phyloP scores from a whole-genome alignment of 1,140 invertebrate species.

The Popillia japonica region DNA sequence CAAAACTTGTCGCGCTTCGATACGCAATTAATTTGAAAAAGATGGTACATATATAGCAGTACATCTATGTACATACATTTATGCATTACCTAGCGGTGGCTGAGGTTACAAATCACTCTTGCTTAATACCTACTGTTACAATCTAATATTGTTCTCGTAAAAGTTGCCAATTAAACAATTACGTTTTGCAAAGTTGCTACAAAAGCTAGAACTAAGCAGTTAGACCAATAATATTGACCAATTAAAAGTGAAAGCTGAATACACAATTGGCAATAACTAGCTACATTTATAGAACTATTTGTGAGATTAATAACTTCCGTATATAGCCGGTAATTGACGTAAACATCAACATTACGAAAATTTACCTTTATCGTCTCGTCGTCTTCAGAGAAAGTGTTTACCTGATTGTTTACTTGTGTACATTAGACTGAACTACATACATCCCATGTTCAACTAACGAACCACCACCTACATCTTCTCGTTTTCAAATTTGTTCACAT shows the following conservation, averaged over 20 bases:
- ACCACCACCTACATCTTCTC: too few relatives aligned
- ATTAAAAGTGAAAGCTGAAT: background rate
- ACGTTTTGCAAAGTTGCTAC: background rate
- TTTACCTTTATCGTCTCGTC: background rate
- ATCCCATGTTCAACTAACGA: too few relatives aligned
- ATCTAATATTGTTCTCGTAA: background rate
- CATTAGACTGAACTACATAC: background rate
- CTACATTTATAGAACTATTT: background rate
- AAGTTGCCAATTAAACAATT: background rate
- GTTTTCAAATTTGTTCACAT: too few relatives aligned
- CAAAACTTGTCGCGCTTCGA: too few relatives aligned
- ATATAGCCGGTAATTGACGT: too few relatives aligned
- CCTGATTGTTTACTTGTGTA: background rate
- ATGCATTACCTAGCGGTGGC: too few relatives aligned
- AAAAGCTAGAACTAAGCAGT: background rate
- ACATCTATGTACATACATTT: too few relatives aligned
- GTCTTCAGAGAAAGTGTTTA: background rate
- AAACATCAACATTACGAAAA: too few relatives aligned
- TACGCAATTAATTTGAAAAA: too few relatives aligned
- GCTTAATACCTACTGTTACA: background rate
- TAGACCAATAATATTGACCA: background rate
- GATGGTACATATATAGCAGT: too few relatives aligned
- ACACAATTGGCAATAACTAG: background rate
- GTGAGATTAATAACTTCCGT: background rate
- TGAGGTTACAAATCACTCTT: background rate